Evolutionary conservation across 2,888 invertebrate genomes (phyloP), one percentile per base, ranked within the genome.

Genomic region (Mactromeris polynyma): DNA sequence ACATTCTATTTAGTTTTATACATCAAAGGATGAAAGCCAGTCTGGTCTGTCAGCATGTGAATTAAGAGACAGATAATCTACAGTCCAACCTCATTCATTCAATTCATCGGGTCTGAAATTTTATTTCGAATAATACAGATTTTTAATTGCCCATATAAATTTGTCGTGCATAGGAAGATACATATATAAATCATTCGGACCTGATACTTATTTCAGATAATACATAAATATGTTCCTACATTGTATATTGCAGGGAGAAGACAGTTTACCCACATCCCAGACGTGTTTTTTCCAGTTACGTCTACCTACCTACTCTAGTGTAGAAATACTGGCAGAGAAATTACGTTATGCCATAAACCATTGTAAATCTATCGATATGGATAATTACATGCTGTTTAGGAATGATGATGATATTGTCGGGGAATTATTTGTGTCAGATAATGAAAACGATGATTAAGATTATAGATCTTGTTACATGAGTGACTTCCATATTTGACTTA

Each of bases 301-400:
- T 0, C 96, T 98, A 42, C 98, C 98, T 2, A 97, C 97, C 2
- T 98, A 98, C 96, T 97, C 97, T 31, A 97, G 97, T 88, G 97
- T 96, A 91, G 97, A 97, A 93, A 96, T 97, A 73, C 97, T 98
- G 97, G 97, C 97, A 0, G 97, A 98, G 94, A 97, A 97, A 90
- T 96, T 98, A 81, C 97, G 97, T 46, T 98, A 98, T 94, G 98
- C 98, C 81, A 98, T 98, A 89, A 97, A 97, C 95, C 97, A 98
- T 95, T 98, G 98, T 93, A 97, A 97, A 51, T 97, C 97, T 11
- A 98, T 98, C 85, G 98, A 98, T 96, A 97, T 98, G 97, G 98
- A 98, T 96, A 98, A 98, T 95, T 98, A 98, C 96, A 98, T 98
- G 98, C 96, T 98, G 89, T 97, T 97, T 2, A 97, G 98, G 83